Conservation (phyloP, 37 sponge, comb jelly and placozoan species). For the Dysidea cf. avara region DNA sequence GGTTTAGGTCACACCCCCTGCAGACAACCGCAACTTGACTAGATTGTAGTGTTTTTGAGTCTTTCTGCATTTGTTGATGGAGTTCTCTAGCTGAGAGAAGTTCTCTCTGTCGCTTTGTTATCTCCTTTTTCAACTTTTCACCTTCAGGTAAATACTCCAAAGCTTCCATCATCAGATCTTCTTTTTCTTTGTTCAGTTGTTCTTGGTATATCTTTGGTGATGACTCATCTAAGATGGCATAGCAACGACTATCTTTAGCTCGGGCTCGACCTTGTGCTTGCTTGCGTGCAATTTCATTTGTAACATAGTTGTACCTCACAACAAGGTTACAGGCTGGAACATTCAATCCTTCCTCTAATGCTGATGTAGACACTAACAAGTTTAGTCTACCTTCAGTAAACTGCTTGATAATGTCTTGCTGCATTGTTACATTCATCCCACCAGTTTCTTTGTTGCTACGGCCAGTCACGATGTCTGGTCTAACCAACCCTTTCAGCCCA, state of each 20-base stretch:
- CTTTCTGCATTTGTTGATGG: too few relatives aligned
- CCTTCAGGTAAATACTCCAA: constrained; percentile 18
- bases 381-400: constrained; percentile 78
- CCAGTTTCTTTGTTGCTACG: constrained; percentile 24
- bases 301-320: constrained; percentile 71
- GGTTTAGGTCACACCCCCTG: too few relatives aligned
- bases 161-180: constrained; percentile 6
- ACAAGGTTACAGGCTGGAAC: constrained; percentile 86
- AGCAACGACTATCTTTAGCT: constrained; percentile 31
- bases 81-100: neutral
- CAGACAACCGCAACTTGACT: too few relatives aligned
- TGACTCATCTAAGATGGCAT: neutral
- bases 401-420: constrained; percentile 57
- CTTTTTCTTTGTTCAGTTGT: constrained; percentile 11
- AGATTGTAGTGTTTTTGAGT: too few relatives aligned
- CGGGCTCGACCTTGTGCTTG: constrained; percentile 81
- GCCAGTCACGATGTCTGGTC: constrained; percentile 27
- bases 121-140: neutral
- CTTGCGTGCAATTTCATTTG: constrained; percentile 64
- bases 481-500: neutral
- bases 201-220: constrained; percentile 14
- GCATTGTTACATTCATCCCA: constrained; percentile 64
- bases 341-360: constrained; percentile 93
- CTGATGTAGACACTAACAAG: constrained; percentile 86
- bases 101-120: neutral